Percentiles rank a stretch among this genome's conserved stretches.
Conservation (phyloP, 2,113 vertebrate species). For the Plecturocebus donacophilus region DNA sequence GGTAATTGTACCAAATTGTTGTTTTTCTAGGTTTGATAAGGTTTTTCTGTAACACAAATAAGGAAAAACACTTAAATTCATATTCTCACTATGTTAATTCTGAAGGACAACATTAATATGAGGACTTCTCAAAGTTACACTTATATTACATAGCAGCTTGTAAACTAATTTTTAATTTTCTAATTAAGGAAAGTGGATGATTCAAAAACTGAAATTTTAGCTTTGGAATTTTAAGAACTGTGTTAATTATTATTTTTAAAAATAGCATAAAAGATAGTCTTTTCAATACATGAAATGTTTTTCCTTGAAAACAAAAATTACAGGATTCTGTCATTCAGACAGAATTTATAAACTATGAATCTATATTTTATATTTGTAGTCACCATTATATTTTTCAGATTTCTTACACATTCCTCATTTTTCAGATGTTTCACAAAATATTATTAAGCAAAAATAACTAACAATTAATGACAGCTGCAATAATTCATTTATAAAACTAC, state of each 20-base stretch:
- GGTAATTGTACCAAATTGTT: background rate
- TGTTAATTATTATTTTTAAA: background rate
- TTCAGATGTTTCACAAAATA: background rate
- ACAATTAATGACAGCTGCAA: background rate
- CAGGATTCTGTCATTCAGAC: background rate
- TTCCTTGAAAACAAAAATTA: background rate
- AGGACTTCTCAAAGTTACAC: background rate
- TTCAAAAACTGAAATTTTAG: background rate
- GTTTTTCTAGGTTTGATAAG: background rate
- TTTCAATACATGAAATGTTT: background rate
- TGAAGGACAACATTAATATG: background rate
- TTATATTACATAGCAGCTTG: background rate
- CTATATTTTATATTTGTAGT: background rate
- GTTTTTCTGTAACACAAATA: background rate
- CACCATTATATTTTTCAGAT: background rate
- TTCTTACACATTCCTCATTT: background rate
- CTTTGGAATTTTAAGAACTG: background rate
- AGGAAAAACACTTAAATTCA: background rate
- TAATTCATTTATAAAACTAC: background rate
- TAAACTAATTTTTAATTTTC: background rate
- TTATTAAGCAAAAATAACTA: background rate
- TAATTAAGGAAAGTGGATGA: background rate
- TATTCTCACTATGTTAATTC: background rate
- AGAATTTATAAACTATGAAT: background rate
- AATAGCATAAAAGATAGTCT: background rate